Percentiles rank a stretch among this genome's conserved stretches.
Evolutionary conservation across 2,797 vertebrate genomes (phyloP).

Genomic region (Galago senegalensis): DNA sequence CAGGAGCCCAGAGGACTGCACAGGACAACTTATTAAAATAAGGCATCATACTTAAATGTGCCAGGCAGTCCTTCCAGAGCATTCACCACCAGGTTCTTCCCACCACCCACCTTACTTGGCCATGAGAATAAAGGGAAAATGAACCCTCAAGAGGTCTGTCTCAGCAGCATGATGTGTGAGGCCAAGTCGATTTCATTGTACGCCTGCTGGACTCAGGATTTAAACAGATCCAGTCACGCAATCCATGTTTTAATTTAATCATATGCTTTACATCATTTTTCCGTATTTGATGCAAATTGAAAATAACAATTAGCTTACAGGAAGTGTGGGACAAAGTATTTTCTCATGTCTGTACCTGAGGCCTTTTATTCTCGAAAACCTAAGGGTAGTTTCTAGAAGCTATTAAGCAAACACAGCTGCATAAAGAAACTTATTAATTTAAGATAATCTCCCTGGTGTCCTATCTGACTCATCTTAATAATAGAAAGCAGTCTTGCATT

Average conservation of each 20-base stretch:
- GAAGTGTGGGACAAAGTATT: conserved; percentile 2
- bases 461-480: conserved; percentile 53
- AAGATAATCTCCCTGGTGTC: neutral
- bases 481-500: conserved; percentile 54
- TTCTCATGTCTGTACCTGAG: neutral
- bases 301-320: conserved; percentile 54
- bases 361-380: conserved; percentile 38
- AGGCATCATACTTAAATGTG: conserved; percentile 64
- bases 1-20: conserved; percentile 74
- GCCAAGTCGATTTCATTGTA: neutral
- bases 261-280: conserved; percentile 2
- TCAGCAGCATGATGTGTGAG: neutral
- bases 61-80: conserved; percentile 40
- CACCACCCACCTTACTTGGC: conserved; percentile 39
- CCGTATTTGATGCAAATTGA: conserved; percentile 40
- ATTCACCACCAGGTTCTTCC: conserved; percentile 60
- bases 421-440: conserved; percentile 33
- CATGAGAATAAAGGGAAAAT: conserved; percentile 25
- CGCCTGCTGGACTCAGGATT: neutral
- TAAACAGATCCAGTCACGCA: neutral
- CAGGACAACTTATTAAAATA: conserved; percentile 81
- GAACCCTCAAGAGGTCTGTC: neutral
- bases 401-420: conserved; percentile 28
- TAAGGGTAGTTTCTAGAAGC: conserved; percentile 35
- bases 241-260: neutral